Base-by-base conservation (phyloP, 2,797 vertebrate genomes). In the Coregonus suidteri region DNA sequence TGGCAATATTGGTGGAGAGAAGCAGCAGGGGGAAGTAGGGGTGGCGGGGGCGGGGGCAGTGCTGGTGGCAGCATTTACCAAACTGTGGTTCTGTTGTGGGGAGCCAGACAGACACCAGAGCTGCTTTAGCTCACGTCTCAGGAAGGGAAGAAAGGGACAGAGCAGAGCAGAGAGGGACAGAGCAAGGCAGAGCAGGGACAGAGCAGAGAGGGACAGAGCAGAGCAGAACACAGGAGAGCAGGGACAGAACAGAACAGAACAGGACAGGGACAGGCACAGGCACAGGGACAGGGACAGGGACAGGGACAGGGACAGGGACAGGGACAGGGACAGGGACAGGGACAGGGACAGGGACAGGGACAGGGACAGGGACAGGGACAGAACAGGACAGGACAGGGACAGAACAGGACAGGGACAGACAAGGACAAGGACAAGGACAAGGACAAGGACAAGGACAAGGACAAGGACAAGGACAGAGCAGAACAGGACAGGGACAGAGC, bases 81-180 rank as follows among this genome's bases (percentile, higher is more conserved):
- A 71, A 70, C 65, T 59, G 74, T 53, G 71, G 30, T 77, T 82
- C 69, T 65, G 70, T 70, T 65, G 74, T 69, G 74, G 53, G 77
- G 65, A 70, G 30, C 69, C 64, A 72, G 62, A 18, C 66, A 64
- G 25, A 74, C 74, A 74, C 25, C 64, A 65, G 64, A 65, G 64
- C 25, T 73, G 35, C 56, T 62, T 11, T 59, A 35, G 31, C 73
- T 59, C 59, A 74, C 64, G 18, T 37, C 54, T 65, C 64, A 75
- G 37, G 41, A 14, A 66, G 62, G 73, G 62, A 37, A 66, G 74
- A n/a, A 6, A 18, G n/a, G 59, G 37, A 25, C 31, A 47, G 41
- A 41, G 37, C 37, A 64, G 65, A 56, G 75, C 30, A 6, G 56
- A 31, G 52, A 71, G 30, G 69, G 20, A 68, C 30, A 13, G 70